phyloP scores from a whole-genome alignment of 2,888 invertebrate species.

The Xestia xanthographa region DNA sequence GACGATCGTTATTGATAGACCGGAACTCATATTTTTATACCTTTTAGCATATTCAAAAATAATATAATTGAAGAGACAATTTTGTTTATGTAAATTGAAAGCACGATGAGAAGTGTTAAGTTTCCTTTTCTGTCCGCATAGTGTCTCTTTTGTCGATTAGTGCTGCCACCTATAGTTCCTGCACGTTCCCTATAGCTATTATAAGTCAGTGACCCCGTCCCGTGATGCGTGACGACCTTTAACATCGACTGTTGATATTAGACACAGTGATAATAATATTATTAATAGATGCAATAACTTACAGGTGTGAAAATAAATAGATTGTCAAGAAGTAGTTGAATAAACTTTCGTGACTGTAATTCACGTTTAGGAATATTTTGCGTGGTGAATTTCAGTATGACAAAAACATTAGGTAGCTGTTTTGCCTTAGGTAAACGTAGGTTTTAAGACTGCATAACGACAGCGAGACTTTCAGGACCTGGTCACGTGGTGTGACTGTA shows the following conservation, averaged over 20 bases:
- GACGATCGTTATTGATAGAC: no score
- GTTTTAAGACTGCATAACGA: neutral
- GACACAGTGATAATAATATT: slow-evolving; percentile 8
- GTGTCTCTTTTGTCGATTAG: no score
- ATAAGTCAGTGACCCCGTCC: neutral
- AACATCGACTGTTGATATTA: neutral
- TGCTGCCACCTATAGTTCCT: no score
- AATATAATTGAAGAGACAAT: no score
- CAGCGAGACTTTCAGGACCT: neutral
- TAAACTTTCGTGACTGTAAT: slow-evolving; percentile 5
- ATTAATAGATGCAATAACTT: slow-evolving; percentile 7
- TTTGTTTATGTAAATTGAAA: no score
- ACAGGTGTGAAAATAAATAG: neutral
- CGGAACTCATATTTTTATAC: no score
- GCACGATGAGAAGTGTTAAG: no score
- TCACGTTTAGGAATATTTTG: neutral
- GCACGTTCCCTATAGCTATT: no score
- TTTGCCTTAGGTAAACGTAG: neutral
- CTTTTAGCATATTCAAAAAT: no score
- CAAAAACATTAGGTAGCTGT: neutral
- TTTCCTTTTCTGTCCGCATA: no score
- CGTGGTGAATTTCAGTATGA: neutral
- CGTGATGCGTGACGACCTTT: slow-evolving; percentile 26
- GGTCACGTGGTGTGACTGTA: neutral
- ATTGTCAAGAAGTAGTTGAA: slow-evolving; percentile 1